These are phyloP conservation scores for Ormia ochracea DNA, from an alignment of 2,888 invertebrate species.

Conservation along the genomic window DNA sequence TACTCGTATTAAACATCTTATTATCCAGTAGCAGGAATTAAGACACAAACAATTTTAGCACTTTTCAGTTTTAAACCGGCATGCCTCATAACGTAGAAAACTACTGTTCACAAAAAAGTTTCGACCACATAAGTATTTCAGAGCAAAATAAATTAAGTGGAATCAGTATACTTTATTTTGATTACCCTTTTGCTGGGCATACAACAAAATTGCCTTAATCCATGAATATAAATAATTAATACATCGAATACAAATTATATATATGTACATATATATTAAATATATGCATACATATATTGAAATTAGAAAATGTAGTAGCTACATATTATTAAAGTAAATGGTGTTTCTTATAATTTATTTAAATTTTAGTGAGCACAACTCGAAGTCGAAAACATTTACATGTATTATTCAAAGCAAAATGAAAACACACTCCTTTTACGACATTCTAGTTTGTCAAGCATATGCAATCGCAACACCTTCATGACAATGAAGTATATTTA, in stretches of 20 bases:
- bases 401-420: not conserved
- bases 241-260: too few relatives aligned
- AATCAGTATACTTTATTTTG: not conserved
- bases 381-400: too few relatives aligned
- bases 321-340: too few relatives aligned
- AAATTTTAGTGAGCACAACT: too few relatives aligned
- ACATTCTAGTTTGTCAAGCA: constrained; percentile 12
- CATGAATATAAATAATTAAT: too few relatives aligned
- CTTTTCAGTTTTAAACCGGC: constrained; percentile 24
- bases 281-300: too few relatives aligned
- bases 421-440: constrained; percentile 18
- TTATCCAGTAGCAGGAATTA: constrained; percentile 32
- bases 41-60: constrained; percentile 38
- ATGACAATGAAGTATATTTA: not conserved
- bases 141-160: not conserved
- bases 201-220: too few relatives aligned
- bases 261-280: too few relatives aligned
- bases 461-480: constrained; percentile 36
- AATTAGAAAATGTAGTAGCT: too few relatives aligned
- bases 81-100: not conserved
- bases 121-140: not conserved
- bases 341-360: too few relatives aligned
- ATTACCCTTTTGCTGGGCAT: too few relatives aligned
- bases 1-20: not conserved
- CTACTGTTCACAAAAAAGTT: not conserved